Percentiles rank a stretch among this genome's conserved stretches.
Conservation (phyloP, 2,113 vertebrate species). For the Turdus rufiventris region DNA sequence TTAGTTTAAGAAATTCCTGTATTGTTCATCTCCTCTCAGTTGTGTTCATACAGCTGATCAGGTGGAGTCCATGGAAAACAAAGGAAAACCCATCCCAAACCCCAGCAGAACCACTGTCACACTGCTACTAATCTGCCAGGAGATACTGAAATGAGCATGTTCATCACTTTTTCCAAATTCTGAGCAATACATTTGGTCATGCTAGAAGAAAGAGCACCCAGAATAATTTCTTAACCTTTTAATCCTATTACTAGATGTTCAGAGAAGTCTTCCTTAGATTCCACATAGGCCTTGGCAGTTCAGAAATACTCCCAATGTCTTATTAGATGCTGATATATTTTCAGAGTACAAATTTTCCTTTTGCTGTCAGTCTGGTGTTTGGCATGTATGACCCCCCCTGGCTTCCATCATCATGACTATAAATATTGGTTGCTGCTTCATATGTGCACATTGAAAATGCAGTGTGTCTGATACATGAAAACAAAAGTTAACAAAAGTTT, state of each 20-base stretch:
- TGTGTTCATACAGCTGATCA: not conserved
- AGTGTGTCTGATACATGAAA: not conserved
- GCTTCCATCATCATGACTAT: fast-evolving
- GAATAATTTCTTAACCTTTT: not conserved
- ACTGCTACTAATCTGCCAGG: not conserved
- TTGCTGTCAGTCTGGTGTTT: not conserved
- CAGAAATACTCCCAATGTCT: not conserved
- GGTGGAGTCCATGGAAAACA: not conserved
- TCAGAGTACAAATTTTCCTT: not conserved
- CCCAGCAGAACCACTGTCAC: too few relatives aligned
- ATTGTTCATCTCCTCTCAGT: not conserved
- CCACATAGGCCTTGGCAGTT: not conserved
- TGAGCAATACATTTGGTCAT: not conserved
- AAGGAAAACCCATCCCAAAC: fast-evolving
- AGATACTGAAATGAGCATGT: not conserved
- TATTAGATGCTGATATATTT: not conserved
- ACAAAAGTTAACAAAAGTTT: not conserved
- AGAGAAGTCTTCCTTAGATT: not conserved
- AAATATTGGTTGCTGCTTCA: not conserved
- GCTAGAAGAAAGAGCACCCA: not conserved
- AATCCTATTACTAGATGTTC: not conserved
- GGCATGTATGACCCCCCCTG: not conserved
- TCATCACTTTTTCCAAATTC: not conserved
- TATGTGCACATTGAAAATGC: fast-evolving
- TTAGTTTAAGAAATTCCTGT: not conserved